Percentiles rank a stretch among this genome's conserved stretches.
These are phyloP conservation scores for Neolamprologus falcicula DNA, from an alignment of 2,113 vertebrate genomes.

Conservation along the genomic window DNA sequence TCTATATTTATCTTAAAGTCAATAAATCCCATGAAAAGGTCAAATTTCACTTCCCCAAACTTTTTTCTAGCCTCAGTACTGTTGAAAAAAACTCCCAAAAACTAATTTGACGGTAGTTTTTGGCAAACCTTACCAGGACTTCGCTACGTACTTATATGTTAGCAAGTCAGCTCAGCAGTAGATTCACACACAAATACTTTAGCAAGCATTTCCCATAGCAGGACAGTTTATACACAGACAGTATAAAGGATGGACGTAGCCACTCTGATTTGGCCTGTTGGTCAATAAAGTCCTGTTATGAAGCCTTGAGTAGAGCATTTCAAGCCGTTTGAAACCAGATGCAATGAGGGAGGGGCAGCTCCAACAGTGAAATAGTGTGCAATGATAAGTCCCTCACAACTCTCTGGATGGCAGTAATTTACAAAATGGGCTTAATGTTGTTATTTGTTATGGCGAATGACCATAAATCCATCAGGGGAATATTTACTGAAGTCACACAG, in stretches of 20 bases:
- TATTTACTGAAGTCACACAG: neutral
- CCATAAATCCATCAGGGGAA: neutral
- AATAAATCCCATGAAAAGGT: neutral
- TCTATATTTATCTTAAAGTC: neutral
- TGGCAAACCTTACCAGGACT: neutral
- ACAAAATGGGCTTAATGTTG: neutral
- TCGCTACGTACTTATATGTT: neutral
- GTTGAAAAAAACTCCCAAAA: neutral
- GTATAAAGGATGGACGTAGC: neutral
- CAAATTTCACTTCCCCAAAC: neutral
- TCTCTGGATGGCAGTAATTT: neutral
- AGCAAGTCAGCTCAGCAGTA: accelerated
- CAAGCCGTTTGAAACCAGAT: neutral
- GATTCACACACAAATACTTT: neutral
- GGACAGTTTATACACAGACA: neutral
- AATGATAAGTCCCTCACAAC: neutral
- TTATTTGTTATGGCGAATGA: neutral
- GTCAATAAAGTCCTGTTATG: neutral
- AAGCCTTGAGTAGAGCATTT: neutral
- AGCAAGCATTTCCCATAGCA: neutral
- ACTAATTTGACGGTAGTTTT: neutral
- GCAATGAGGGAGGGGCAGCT: neutral
- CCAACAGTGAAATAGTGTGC: neutral
- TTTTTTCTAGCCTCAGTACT: neutral
- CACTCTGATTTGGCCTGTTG: neutral